Evolutionary conservation across 2,797 vertebrate species (phyloP), one percentile per base, ranked within the genome.

Genomic region (Halcyon leucocephala): DNA sequence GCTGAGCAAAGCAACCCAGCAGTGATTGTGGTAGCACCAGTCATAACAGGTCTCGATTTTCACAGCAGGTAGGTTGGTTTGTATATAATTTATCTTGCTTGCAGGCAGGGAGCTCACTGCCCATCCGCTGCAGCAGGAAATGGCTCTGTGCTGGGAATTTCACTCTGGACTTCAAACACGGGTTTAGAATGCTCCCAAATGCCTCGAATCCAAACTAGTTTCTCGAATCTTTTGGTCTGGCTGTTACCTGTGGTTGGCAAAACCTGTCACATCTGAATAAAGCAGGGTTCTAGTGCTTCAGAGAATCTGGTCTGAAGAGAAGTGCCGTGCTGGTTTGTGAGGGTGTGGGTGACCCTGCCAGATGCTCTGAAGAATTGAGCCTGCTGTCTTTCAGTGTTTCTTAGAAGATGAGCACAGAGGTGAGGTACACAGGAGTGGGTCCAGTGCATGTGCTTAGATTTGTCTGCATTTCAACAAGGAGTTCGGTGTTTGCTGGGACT

Each of bases 291-390:
- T 77, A 83, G 12, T 29, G 48, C 41, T 55, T 20, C 1, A 1
- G 51, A 37, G 46, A 69, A 29, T 82, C 28, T 25, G 8, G 37
- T 54, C 35, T 65, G 49, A 57, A 33, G n/a, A 25, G 17, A 33
- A 80, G 28, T 4, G 9, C 48, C 28, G 0, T 0, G 3, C 60
- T 74, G 7, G 21, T 52, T 73, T 77, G 12, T 58, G 18, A 49
- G 2, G n/a, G 2, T 4, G 0, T 55, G 25, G 19, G 16, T 58
- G 76, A 60, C 22, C 6, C 1, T 22, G 24, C 31, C 7, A 41
- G 64, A 25, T 24, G 28, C 14, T 5, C 25, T 24, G 51, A 48
- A 46, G 64, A 49, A 55, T 2, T 6, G 7, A 71, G 3, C 57
- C 74, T 51, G 29, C 19, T 77, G 33, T 7, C 41, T 65, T 49